Conservation (phyloP, 2,888 invertebrate species). For the Brenthis hecate region DNA sequence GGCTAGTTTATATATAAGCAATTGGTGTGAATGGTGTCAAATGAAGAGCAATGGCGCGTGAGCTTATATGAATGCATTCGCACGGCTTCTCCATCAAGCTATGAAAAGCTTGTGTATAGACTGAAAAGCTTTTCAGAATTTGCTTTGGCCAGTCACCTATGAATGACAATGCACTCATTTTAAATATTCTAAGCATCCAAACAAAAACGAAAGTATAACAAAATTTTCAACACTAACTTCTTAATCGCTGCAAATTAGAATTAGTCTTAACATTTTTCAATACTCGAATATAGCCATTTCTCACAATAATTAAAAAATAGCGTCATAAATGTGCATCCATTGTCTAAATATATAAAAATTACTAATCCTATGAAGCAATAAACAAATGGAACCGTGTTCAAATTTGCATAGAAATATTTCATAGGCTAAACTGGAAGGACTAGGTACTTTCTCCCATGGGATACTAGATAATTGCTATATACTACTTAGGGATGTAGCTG, state of each 20-base stretch:
- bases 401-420: too few relatives aligned
- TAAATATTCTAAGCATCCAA: neutral
- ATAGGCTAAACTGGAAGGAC: too few relatives aligned
- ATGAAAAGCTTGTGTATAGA: conserved; percentile 22
- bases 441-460: too few relatives aligned
- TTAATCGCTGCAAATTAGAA: neutral
- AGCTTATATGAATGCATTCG: conserved; percentile 36
- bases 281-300: too few relatives aligned
- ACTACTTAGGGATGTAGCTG: too few relatives aligned
- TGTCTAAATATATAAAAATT: too few relatives aligned
- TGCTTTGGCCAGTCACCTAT: neutral
- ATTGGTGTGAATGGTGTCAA: conserved; percentile 24
- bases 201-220: neutral
- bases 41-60: conserved; percentile 26
- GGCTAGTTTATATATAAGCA: conserved; percentile 17
- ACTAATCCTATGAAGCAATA: too few relatives aligned
- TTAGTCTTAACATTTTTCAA: neutral
- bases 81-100: conserved; percentile 27
- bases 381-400: too few relatives aligned
- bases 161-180: conserved; percentile 2
- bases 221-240: neutral
- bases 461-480: neutral
- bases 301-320: too few relatives aligned
- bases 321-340: too few relatives aligned
- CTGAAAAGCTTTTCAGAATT: conserved; percentile 33